Evolutionary conservation across 2,797 vertebrate genomes (phyloP), one percentile per base, ranked within the genome.

Genomic region (Craterocephalus amniculus): DNA sequence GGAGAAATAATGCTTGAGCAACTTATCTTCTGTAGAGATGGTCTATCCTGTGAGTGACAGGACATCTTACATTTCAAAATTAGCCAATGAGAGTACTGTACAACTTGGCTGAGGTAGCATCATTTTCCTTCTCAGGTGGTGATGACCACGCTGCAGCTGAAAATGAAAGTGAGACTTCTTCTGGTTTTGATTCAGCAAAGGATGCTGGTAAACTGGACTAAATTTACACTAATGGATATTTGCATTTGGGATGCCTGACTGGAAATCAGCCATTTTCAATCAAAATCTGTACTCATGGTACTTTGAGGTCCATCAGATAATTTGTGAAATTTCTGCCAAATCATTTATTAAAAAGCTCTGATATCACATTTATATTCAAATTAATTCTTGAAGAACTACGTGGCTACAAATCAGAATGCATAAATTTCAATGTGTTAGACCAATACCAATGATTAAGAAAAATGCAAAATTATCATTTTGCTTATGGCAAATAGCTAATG

Each of bases 1-100:
- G 45, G 4, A 63, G 49, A 54, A 38, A 69, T 29, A 57, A 89
- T 83, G 70, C 62, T 80, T 8, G 60, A 89, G 60, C 52, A 20
- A 34, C 27, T 63, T 36, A 11, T 63, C 13, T 72, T 72, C 48
- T 67, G 55, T 57, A 73, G 62, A 76, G 14, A 71, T 31, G 64
- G 61, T 67, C 38, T 64, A 18, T 78, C 69, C 14, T 66, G 75
- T 79, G 58, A 80, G 79, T 78, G 35, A 61, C 2, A 52, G 22
- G 12, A 51, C 67, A 52, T 16, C 20, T 63, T 69, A 10, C 38
- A 35, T 29, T 58, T 52, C 29, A 13, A 22, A 64, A 26, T 63
- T 45, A 74, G 14, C 57, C n/a, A 10, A 27, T 22, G n/a, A 34
- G 20, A 49, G 38, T 48, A 10, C 14, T 48, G 29, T 27, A 48